A percentile compares a stretch with the other conserved stretches of the same genome.
Evolutionary conservation across 2,888 invertebrate genomes (phyloP).

Genomic region (Clanis bilineata): DNA sequence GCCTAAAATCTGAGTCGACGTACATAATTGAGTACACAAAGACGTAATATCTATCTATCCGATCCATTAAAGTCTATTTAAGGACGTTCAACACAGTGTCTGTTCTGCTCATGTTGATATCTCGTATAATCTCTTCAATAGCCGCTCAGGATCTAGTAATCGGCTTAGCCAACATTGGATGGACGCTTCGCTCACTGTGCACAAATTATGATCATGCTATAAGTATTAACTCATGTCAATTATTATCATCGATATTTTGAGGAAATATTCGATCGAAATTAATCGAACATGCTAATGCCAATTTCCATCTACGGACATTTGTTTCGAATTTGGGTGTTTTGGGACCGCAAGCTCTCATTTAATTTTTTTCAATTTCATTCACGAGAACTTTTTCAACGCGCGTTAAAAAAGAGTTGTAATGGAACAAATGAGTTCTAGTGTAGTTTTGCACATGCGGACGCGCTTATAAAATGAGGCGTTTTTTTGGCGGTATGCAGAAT

Average conservation of each 20-base stretch:
- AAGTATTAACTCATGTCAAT: background rate
- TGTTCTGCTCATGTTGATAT: conserved; percentile 30
- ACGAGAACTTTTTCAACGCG: no score
- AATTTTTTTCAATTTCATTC: no score
- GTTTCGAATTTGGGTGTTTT: no score
- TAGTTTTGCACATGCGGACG: no score
- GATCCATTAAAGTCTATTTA: conserved; percentile 19
- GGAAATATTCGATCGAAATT: background rate
- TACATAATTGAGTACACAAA: conserved; percentile 14
- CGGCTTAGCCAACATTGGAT: conserved; percentile 42
- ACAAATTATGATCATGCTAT: conserved; percentile 13
- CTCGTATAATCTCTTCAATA: conserved; percentile 41
- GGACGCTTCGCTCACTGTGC: conserved; percentile 28
- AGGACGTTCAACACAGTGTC: conserved; percentile 30
- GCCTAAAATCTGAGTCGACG: background rate
- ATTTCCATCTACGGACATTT: no score
- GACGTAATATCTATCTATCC: conserved; percentile 13
- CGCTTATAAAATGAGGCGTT: no score
- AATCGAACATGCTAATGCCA: no score
- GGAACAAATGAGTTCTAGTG: no score
- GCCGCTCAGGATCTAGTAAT: conserved; percentile 47
- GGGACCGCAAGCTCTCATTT: no score
- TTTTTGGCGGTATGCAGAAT: no score
- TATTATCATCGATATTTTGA: background rate
- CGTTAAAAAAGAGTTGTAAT: no score